These are phyloP conservation scores for Apocrypta bakeri DNA, from an alignment of 1,140 invertebrate species.

Conservation along the genomic window DNA sequence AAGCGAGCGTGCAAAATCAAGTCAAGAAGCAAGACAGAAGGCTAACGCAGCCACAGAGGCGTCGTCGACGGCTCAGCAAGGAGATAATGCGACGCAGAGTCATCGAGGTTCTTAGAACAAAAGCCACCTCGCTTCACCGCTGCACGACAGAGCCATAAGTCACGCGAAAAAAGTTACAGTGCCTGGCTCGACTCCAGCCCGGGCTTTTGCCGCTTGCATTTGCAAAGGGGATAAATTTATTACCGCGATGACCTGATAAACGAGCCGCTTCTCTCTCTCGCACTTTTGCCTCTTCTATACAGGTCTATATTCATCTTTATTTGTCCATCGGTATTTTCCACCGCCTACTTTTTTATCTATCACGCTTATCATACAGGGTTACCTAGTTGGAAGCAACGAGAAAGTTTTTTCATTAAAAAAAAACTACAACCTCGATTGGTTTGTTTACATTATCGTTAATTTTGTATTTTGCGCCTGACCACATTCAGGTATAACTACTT, in stretches of 20 bases:
- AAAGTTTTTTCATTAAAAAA: not conserved
- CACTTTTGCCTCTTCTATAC: not conserved
- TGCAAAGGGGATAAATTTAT: slow-evolving; percentile 65
- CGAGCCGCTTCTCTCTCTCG: slow-evolving; percentile 38
- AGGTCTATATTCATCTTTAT: slow-evolving; percentile 19
- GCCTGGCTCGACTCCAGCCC: slow-evolving; percentile 60
- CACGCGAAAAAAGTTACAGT: slow-evolving; percentile 60
- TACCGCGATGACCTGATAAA: slow-evolving; percentile 62
- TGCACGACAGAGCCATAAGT: slow-evolving; percentile 59
- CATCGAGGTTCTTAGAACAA: slow-evolving; percentile 56
- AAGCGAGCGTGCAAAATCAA: not conserved
- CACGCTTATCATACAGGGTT: not conserved
- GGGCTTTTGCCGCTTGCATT: slow-evolving; percentile 59
- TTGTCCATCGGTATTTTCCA: slow-evolving; percentile 28
- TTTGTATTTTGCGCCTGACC: not conserved
- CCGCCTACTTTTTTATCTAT: not conserved
- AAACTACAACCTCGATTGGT: not conserved
- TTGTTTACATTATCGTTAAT: not conserved
- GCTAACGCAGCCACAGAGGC: slow-evolving; percentile 14
- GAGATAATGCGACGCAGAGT: slow-evolving; percentile 44
- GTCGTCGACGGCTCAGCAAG: slow-evolving; percentile 6
- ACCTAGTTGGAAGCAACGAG: not conserved
- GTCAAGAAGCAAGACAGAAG: not conserved
- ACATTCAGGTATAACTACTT: not conserved
- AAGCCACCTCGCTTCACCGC: slow-evolving; percentile 44